These are phyloP conservation scores for Melanogrammus aeglefinus DNA, from an alignment of 2,797 vertebrate species.

Conservation along the genomic window DNA sequence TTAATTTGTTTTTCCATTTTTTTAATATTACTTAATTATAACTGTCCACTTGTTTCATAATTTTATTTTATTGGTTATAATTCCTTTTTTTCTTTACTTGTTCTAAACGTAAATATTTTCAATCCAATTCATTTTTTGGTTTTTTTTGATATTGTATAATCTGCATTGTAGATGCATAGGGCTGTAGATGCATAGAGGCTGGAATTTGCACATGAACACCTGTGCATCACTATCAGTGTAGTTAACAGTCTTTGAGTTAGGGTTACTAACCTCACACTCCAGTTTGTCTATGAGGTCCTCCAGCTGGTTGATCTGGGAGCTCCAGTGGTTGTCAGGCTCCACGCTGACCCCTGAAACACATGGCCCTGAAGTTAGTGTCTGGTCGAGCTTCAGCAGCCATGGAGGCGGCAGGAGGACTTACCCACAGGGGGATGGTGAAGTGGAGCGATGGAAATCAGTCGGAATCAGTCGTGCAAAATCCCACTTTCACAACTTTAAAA, in stretches of 20 bases:
- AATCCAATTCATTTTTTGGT: background rate
- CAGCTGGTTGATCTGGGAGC: conserved; percentile 83
- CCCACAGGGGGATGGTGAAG: no score
- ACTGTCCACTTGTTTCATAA: no score
- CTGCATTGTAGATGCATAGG: background rate
- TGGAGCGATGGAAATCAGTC: no score
- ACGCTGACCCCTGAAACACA: conserved; percentile 73
- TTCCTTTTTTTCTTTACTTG: no score
- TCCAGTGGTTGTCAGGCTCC: conserved; percentile 84
- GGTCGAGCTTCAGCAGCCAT: no score
- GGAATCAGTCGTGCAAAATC: no score
- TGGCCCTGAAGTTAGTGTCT: background rate
- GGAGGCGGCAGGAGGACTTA: no score
- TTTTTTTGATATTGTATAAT: background rate
- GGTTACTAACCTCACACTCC: conserved; percentile 85
- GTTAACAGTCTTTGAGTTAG: background rate
- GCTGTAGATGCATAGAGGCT: background rate
- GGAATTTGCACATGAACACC: background rate
- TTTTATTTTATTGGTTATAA: no score
- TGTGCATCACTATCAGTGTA: background rate
- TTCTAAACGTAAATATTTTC: no score
- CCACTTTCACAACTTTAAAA: no score
- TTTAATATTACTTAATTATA: no score
- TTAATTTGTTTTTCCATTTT: no score
- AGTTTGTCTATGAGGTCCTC: conserved; percentile 89